Evolutionary conservation across 2,888 invertebrate genomes (phyloP).

Genomic region (Drosophila mulleri): DNA sequence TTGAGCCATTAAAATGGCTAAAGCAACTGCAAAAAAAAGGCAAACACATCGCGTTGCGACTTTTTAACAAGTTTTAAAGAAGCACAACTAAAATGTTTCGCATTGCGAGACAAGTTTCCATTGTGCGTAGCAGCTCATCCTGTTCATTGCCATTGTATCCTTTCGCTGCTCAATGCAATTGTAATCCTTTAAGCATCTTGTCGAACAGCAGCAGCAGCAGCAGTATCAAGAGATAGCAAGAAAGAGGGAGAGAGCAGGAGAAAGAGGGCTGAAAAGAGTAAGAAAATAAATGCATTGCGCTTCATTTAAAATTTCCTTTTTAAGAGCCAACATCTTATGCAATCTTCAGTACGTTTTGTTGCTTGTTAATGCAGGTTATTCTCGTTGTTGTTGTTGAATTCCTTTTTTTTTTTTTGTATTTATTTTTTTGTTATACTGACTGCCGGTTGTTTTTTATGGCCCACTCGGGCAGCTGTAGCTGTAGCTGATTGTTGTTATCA

Average conservation of each 20-base stretch:
- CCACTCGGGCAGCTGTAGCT: constrained; percentile 54
- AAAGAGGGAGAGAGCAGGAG: background rate
- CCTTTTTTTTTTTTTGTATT: background rate
- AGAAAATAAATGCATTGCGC: constrained; percentile 62
- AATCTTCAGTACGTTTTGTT: constrained; percentile 45
- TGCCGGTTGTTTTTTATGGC: constrained; percentile 55
- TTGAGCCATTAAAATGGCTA: constrained; percentile 36
- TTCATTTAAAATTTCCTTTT: constrained; percentile 70
- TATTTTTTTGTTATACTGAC: constrained; percentile 9
- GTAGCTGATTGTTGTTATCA: constrained; percentile 72
- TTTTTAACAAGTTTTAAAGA: constrained; percentile 29
- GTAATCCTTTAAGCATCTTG: constrained; percentile 74
- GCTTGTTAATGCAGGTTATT: constrained; percentile 42
- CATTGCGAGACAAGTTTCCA: constrained; percentile 30
- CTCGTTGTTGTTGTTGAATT: background rate
- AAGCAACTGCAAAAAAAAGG: background rate
- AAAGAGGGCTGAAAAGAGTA: background rate
- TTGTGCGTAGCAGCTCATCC: constrained; percentile 44
- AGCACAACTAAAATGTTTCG: constrained; percentile 5
- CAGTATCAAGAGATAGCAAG: background rate
- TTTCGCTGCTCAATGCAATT: constrained; percentile 56
- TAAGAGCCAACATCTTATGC: constrained; percentile 56
- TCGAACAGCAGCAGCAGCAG: constrained; percentile 33
- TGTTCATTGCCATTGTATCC: constrained; percentile 31
- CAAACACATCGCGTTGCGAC: constrained; percentile 16